Evolutionary conservation across 2,113 vertebrate species (phyloP), one percentile per base, ranked within the genome.

Genomic region (Ptychochromis oligacanthus): DNA sequence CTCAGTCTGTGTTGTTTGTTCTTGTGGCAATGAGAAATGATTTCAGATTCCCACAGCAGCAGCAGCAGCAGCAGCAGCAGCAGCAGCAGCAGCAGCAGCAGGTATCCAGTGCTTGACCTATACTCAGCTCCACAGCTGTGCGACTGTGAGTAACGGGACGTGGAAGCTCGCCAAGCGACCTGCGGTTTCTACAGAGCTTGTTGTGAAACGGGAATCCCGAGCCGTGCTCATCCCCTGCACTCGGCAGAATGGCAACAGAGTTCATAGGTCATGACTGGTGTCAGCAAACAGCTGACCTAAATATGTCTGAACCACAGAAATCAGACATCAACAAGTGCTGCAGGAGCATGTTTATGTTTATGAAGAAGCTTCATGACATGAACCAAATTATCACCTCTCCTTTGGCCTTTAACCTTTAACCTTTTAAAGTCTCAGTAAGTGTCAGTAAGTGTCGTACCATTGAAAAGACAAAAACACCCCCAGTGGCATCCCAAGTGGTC

Each of bases 31-130:
- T 28, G 20, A 81, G 61, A 83, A 88, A 85, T 87, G 70, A 60
- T 90, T 87, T 84, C 88, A 79, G 70, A 75, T 70, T 81, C 49
- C 49, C 87, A 79, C 76, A 61, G 4, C 49, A 22, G 31, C 9
- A 40, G 46, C 9, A 38, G 46, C 9, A 40, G 46, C 9, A 38
- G 46, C 9, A 40, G 46, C 9, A 38, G 46, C 76, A 61, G 4
- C 49, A 22, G 31, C 76, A 61, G 4, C 49, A 22, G 31, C 76
- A 61, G 4, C 49, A 22, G 31, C 9, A 40, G 46, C 9, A 38
- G 46, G 0, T 14, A 0, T 54, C 2, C 54, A 9, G 75, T 9
- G 34, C 28, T 75, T 84, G 85, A 89, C 87, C 82, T 40, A 17
- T 7, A 17, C 81, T 72, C 91, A 65, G 74, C 18, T 67, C 31